phyloP scores from a whole-genome alignment of 1,140 invertebrate genomes.

The Dicyema japonicum region DNA sequence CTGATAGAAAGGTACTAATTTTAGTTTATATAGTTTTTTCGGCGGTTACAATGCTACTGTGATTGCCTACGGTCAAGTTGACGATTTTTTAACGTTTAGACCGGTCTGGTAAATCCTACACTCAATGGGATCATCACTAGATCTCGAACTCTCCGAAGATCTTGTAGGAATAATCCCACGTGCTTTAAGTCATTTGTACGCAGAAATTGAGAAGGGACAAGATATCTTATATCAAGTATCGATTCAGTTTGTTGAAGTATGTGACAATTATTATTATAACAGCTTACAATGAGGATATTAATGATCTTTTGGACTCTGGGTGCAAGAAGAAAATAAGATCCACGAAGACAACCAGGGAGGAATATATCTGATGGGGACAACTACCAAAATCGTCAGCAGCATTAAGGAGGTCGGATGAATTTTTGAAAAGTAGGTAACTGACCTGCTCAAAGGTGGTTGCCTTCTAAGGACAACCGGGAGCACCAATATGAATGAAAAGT shows the following conservation, averaged over 20 bases:
- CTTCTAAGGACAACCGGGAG: conserved; percentile 36
- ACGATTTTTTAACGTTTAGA: too few species aligned
- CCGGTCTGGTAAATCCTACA: conserved; percentile 64
- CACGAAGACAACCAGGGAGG: background rate
- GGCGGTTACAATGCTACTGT: conserved; percentile 18
- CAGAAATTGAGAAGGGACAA: conserved; percentile 26
- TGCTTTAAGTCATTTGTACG: conserved; percentile 21
- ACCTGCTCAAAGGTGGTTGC: conserved; percentile 33
- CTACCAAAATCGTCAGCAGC: conserved; percentile 25
- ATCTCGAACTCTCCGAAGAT: conserved; percentile 27
- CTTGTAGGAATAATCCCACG: conserved; percentile 21
- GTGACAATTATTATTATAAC: conserved; percentile 8
- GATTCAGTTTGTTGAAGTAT: conserved; percentile 19
- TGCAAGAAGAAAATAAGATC: background rate
- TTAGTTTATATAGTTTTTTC: conserved; percentile 4
- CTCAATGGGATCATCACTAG: conserved; percentile 90
- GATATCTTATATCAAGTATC: conserved; percentile 1
- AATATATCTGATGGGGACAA: conserved; percentile 11
- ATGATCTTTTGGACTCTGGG: conserved; percentile 15
- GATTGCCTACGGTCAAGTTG: conserved; percentile 52
- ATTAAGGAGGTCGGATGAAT: conserved; percentile 19
- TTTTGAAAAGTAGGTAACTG: conserved; percentile 9
- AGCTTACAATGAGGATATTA: conserved; percentile 22
- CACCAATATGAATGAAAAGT: conserved; percentile 51
- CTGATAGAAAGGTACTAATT: too few species aligned